Percentiles rank a stretch among this genome's conserved stretches.
phyloP scores from a whole-genome alignment of 2,888 invertebrate genomes.

The Tetrapedia diversipes region DNA sequence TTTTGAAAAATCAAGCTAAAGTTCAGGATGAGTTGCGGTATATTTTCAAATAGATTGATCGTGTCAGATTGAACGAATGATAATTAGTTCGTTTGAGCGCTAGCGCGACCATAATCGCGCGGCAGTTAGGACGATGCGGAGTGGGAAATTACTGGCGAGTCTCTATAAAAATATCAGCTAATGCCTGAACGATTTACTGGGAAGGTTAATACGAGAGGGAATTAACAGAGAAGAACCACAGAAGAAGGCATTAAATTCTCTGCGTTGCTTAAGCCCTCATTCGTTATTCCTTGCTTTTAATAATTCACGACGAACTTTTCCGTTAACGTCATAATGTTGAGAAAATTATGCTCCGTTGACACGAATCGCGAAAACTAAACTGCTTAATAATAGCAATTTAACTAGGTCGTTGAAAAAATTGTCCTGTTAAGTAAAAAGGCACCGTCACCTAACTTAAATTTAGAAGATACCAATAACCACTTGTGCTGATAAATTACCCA shows the following conservation, averaged over 20 bases:
- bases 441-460: too few relatives aligned
- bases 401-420: not conserved
- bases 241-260: constrained; percentile 28
- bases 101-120: constrained; percentile 33
- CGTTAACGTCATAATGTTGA: constrained; percentile 10
- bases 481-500: too few relatives aligned
- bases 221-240: constrained; percentile 29
- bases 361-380: not conserved
- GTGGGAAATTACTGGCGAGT: constrained; percentile 39
- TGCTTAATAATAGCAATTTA: not conserved
- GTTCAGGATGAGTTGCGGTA: too few relatives aligned
- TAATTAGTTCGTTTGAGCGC: constrained; percentile 40
- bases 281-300: constrained; percentile 20
- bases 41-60: constrained; percentile 28
- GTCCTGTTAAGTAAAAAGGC: not conserved
- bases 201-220: constrained; percentile 28
- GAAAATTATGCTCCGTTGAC: not conserved
- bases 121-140: constrained; percentile 39
- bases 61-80: constrained; percentile 38
- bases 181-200: constrained; percentile 45
- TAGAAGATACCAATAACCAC: too few relatives aligned
- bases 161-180: constrained; percentile 34
- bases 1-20: too few relatives aligned
- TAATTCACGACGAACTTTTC: constrained; percentile 14
- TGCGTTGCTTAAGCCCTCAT: constrained; percentile 26